Evolutionary conservation across 2,888 invertebrate genomes (phyloP).

Genomic region (Polydrusus tereticollis): DNA sequence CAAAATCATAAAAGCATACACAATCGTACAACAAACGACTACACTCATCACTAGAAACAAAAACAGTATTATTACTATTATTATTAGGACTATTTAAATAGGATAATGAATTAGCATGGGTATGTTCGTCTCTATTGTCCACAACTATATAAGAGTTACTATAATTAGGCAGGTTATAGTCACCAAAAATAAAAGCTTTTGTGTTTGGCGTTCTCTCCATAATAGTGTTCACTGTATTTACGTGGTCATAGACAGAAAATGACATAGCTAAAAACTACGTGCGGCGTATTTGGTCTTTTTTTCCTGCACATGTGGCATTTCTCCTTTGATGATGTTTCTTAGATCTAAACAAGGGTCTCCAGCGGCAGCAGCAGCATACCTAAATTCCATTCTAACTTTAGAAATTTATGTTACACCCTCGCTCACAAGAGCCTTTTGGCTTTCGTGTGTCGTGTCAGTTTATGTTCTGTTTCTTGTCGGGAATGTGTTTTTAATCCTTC

Average conservation of each 20-base stretch:
- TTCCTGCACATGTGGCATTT: slow-evolving; percentile 38
- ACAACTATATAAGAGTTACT: no score
- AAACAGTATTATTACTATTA: no score
- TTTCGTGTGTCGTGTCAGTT: slow-evolving; percentile 32
- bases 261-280: background rate
- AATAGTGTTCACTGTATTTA: no score
- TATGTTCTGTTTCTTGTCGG: slow-evolving; percentile 19
- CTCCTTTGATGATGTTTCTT: slow-evolving; percentile 26
- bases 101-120: no score
- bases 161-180: no score
- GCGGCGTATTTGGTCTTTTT: slow-evolving; percentile 13
- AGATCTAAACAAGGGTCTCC: slow-evolving; percentile 39
- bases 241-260: background rate
- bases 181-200: no score
- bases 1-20: no score
- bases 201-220: no score
- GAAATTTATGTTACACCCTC: slow-evolving; percentile 39
- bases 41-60: no score
- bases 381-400: slow-evolving; percentile 47
- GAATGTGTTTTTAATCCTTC: slow-evolving; percentile 15
- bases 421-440: slow-evolving; percentile 27
- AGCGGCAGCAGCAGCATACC: slow-evolving; percentile 9
- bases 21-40: no score
- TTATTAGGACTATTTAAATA: no score
- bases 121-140: no score